Percentiles rank a stretch among this genome's conserved stretches.
phyloP scores from a whole-genome alignment of 2,888 invertebrate species.

The Allophyes oxyacanthae region DNA sequence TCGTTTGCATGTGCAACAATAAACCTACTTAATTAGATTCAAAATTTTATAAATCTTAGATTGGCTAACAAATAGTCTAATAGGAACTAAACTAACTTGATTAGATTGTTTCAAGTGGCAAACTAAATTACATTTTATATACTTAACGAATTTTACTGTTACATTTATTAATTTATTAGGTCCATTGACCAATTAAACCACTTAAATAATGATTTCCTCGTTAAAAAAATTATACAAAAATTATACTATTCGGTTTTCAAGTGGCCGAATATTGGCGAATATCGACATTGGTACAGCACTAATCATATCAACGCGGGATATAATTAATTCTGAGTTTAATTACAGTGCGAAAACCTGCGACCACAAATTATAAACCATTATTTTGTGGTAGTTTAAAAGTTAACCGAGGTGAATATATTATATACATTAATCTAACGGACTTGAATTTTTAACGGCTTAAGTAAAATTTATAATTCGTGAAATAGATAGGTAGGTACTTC shows the following conservation, averaged over 20 bases:
- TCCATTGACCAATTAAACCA: too few species aligned
- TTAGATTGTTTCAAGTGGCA: too few species aligned
- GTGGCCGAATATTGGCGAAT: constrained; percentile 1
- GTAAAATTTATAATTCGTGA: too few species aligned
- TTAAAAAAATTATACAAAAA: background rate
- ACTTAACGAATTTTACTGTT: too few species aligned
- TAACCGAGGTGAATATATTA: constrained; percentile 1
- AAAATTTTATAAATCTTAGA: background rate
- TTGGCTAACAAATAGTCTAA: background rate
- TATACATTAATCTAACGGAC: background rate
- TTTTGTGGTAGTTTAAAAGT: constrained; percentile 11
- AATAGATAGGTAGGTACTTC: too few species aligned
- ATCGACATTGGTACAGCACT: constrained; percentile 16
- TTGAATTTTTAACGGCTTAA: background rate
- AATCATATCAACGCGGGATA: constrained; percentile 10
- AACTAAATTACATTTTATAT: constrained; percentile 1
- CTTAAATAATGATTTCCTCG: too few species aligned
- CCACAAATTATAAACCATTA: constrained; percentile 28
- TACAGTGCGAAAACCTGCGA: constrained; percentile 21
- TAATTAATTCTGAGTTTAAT: constrained; percentile 35
- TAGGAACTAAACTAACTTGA: too few species aligned
- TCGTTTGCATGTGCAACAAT: too few species aligned
- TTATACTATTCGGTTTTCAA: constrained; percentile 1
- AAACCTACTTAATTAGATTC: too few species aligned
- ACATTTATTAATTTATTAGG: too few species aligned